These are phyloP conservation scores for Trichopria drosophilae DNA, from an alignment of 2,888 invertebrate species.

Conservation along the genomic window DNA sequence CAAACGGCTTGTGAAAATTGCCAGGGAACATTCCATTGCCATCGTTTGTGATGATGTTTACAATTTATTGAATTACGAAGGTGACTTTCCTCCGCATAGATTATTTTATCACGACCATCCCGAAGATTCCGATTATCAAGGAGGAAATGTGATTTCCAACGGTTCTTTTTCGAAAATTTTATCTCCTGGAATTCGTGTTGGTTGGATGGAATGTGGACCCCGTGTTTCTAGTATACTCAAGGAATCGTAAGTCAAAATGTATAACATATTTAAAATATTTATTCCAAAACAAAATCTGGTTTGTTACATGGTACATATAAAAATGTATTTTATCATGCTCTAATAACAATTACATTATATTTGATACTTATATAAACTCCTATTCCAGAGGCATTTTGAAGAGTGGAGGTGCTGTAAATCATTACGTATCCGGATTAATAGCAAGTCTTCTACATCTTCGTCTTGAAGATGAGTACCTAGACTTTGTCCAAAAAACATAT, in stretches of 20 bases:
- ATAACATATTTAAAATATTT: neutral
- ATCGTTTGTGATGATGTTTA: slow-evolving; percentile 69
- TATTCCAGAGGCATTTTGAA: slow-evolving; percentile 59
- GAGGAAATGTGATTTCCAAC: slow-evolving; percentile 66
- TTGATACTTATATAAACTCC: slow-evolving; percentile 5
- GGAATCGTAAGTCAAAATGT: slow-evolving; percentile 48
- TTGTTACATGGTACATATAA: no score
- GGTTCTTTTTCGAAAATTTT: slow-evolving; percentile 69
- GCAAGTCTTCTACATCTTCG: slow-evolving; percentile 62
- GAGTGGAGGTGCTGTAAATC: slow-evolving; percentile 67
- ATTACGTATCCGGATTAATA: slow-evolving; percentile 62
- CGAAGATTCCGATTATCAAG: slow-evolving; percentile 54
- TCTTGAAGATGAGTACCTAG: slow-evolving; percentile 59
- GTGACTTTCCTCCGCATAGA: slow-evolving; percentile 58
- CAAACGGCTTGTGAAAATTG: slow-evolving; percentile 56
- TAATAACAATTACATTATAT: neutral
- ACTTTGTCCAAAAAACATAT: slow-evolving; percentile 54
- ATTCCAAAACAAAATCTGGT: neutral
- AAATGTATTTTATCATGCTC: neutral
- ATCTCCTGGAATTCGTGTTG: slow-evolving; percentile 66
- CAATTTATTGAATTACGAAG: slow-evolving; percentile 63
- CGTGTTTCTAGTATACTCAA: slow-evolving; percentile 55
- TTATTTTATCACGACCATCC: slow-evolving; percentile 62
- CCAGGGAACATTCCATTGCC: slow-evolving; percentile 57
- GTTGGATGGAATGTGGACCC: slow-evolving; percentile 66